Evolutionary conservation across 2,888 invertebrate genomes (phyloP).

Genomic region (Diaphora mendica): DNA sequence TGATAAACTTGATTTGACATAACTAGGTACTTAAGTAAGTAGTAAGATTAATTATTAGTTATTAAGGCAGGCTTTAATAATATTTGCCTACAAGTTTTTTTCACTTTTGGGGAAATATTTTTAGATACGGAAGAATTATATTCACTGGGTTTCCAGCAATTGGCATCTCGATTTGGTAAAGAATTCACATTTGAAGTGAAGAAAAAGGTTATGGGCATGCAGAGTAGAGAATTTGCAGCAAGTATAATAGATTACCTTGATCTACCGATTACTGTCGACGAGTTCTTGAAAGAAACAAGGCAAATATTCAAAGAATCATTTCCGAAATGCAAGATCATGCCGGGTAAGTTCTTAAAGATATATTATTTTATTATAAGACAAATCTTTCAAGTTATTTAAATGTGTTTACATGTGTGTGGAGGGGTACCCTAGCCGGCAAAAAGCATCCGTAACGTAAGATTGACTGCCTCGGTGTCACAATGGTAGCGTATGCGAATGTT

Average conservation of each 20-base stretch:
- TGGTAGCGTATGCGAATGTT: no score
- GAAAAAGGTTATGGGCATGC: slow-evolving; percentile 90
- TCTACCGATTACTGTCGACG: slow-evolving; percentile 89
- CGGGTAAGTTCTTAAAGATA: slow-evolving; percentile 84
- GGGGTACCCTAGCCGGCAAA: no score
- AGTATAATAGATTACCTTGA: slow-evolving; percentile 87
- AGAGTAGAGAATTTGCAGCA: slow-evolving; percentile 87
- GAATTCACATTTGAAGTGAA: slow-evolving; percentile 93
- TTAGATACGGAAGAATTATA: slow-evolving; percentile 94
- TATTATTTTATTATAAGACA: neutral
- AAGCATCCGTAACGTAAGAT: no score
- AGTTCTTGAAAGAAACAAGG: slow-evolving; percentile 87
- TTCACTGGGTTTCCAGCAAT: slow-evolving; percentile 89
- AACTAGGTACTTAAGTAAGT: no score
- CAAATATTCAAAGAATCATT: slow-evolving; percentile 87
- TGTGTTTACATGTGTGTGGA: no score
- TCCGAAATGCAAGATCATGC: slow-evolving; percentile 88
- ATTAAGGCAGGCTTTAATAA: neutral
- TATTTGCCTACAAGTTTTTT: neutral
- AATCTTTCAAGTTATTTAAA: neutral
- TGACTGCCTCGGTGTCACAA: no score
- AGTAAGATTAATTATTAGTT: no score
- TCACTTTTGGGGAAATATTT: slow-evolving; percentile 48
- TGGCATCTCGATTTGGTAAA: slow-evolving; percentile 90
- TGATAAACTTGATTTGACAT: no score